These are phyloP conservation scores for Puffinus mauretanicus DNA, from an alignment of 2,113 vertebrate species.

Conservation along the genomic window DNA sequence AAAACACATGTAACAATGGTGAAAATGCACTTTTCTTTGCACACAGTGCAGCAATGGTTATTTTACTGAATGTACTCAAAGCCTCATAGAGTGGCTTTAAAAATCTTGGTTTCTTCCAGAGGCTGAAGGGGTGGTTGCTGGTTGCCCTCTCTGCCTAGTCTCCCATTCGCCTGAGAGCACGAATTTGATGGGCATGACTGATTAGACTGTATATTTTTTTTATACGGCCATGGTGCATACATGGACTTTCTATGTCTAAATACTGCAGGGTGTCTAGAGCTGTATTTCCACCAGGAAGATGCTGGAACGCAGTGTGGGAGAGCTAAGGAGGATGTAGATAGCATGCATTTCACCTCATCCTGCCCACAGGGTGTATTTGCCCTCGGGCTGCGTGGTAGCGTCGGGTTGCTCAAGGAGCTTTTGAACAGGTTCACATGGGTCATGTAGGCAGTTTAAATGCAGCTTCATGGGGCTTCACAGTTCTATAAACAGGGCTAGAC, in stretches of 20 bases:
- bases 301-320: neutral
- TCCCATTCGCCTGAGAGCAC: neutral
- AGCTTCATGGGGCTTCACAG: neutral
- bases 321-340: neutral
- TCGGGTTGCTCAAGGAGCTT: neutral
- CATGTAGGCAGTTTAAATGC: neutral
- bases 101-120: neutral
- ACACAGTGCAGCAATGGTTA: neutral
- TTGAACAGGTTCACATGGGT: neutral
- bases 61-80: neutral
- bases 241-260: accelerated
- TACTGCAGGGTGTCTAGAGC: neutral
- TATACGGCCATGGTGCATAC: neutral
- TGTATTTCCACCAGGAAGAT: neutral
- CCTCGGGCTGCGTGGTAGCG: accelerated
- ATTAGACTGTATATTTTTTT: neutral
- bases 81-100: neutral
- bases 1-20: neutral
- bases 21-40: neutral
- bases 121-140: neutral
- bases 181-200: neutral
- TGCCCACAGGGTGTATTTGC: neutral
- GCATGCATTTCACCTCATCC: neutral
- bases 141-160: neutral
- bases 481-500: neutral